Evolutionary conservation across 2,113 vertebrate species (phyloP), one percentile per base, ranked within the genome.

Genomic region (Limanda limanda): DNA sequence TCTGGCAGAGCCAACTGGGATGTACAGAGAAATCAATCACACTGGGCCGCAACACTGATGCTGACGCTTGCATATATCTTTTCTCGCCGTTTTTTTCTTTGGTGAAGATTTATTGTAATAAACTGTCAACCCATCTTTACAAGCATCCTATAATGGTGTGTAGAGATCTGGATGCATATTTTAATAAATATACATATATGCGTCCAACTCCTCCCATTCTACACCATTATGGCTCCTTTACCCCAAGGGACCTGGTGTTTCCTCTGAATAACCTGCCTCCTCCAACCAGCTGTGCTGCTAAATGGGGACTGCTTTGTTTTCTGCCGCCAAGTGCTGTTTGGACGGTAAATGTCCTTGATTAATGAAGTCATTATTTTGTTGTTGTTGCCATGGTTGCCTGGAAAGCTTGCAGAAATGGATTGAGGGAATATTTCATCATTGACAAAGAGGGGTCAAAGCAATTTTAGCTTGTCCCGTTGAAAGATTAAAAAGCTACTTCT

Each of bases 271-370:
- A 78, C 72, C 54, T 13, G 37, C 65, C 72, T 69, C 61, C n/a
- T 68, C 51, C 52, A 68, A 69, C 83, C 81, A 87, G 84, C 80
- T 78, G 76, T 68, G 45, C 42, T 65, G 56, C 66, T 74, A 88
- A 87, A 89, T 82, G 68, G 58, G 66, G 79, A 61, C 64, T 67
- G 61, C 67, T 78, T 87, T 88, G 80, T 86, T 87, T 91, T 84
- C 76, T 82, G 82, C 79, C 84, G 78, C 86, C 82, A 73, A 86
- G 87, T 24, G 78, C 54, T 77, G 81, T 88, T 89, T 83, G 77
- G 74, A 80, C 74, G 83, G 81, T 62, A 82, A 89, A 88, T 37
- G 68, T 71, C 74, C 73, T 83, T 91, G 91, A 92, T 92, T 90
- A 87, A 92, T 90, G 82, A 86, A 85, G 74, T 85, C 4, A 31